Evolutionary conservation across 2,797 vertebrate species (phyloP).

Genomic region (Vultur gryphus): DNA sequence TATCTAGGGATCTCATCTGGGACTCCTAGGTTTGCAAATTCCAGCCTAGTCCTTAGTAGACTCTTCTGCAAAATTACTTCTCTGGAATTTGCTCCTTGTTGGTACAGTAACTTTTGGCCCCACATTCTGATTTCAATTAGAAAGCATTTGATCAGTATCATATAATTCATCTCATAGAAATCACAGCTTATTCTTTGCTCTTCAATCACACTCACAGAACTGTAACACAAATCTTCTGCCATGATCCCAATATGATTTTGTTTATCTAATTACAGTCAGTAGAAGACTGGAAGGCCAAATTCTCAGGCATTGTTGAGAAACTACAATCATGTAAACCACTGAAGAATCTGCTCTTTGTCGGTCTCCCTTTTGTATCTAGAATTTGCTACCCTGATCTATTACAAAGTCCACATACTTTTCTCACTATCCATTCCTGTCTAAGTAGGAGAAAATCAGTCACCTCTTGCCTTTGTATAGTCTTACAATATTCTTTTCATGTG

Average conservation of each 20-base stretch:
- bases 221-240: not conserved
- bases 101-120: not conserved
- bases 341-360: not conserved
- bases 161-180: not conserved
- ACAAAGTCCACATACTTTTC: not conserved
- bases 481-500: not conserved
- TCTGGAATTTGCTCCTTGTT: not conserved
- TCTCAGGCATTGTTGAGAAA: not conserved
- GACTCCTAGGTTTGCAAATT: not conserved
- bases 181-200: not conserved
- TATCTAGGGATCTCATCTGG: not conserved
- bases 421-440: not conserved
- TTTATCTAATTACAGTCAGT: not conserved
- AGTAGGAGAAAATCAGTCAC: not conserved
- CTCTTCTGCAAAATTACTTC: not conserved
- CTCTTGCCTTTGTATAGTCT: not conserved
- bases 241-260: not conserved
- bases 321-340: not conserved
- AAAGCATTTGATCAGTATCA: not conserved
- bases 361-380: not conserved
- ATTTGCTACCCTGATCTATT: not conserved
- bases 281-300: not conserved
- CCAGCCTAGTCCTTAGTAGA: not conserved
- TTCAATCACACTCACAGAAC: not conserved
- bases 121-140: not conserved